Evolutionary conservation across 2,888 invertebrate genomes (phyloP), one percentile per base, ranked within the genome.

Genomic region (Cheilosia pagana): DNA sequence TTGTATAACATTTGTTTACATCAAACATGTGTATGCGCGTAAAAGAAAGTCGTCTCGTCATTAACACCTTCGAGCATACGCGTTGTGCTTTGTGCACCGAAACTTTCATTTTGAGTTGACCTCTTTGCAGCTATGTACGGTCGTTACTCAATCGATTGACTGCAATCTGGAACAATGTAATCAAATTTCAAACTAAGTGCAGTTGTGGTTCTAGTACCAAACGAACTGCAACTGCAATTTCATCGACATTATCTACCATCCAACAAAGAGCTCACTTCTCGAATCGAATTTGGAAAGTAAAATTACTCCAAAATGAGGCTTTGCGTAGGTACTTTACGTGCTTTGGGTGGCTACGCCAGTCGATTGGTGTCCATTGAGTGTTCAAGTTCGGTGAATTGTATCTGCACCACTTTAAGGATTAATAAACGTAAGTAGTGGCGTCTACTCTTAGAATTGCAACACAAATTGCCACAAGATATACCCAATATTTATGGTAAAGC

Each of bases 81-180:
- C 8, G 16, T 41, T 70, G 23, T 45, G 5, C 5, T 0, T 5
- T 3, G 28, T 39, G 25, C 10, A 35, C 35, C 10, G 19, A 52
- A 52, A 70, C 81, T 81, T 81, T 81, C 81, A 70, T 81, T 70
- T 68, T 12, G 12, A 53, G 62, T 48, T 57, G 16, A 53, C 35
- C 48, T 35, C 48, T 52, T 19, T 14, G 25, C 23, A 14, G 4
- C 10, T 10, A 31, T 16, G 6, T 31, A 48, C 19, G 7, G 14
- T 10, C 23, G 50, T 50, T 50, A 39, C 23, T 14, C 31, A 10
- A 12, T 25, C 50, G 35, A 16, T 12, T 31, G 5, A 39, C 16
- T 50, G 21, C 3, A 63, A n/a, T 3, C 14, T 19, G 5, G 19
- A 28, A 3, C 4, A 28, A 3, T 50, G 0, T n/a, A 5, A 21